These are phyloP conservation scores for Hydrophis major DNA, from an alignment of 2,797 vertebrate genomes.

Conservation along the genomic window DNA sequence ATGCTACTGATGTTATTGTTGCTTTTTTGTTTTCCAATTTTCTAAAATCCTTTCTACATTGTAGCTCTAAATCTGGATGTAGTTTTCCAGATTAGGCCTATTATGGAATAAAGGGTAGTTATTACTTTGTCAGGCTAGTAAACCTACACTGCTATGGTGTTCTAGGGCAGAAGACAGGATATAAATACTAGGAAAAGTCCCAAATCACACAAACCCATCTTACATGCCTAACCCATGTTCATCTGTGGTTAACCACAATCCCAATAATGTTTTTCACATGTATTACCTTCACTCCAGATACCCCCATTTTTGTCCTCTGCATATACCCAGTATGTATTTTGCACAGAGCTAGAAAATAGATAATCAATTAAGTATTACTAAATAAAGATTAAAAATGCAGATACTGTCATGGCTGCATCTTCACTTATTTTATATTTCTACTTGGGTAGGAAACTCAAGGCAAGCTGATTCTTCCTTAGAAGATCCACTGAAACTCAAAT, in stretches of 20 bases:
- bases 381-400: not conserved
- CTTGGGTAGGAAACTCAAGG: not conserved
- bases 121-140: not conserved
- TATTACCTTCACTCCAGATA: not conserved
- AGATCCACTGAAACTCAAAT: not conserved
- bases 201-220: not conserved
- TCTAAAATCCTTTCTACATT: not conserved
- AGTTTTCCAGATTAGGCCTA: not conserved
- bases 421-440: not conserved
- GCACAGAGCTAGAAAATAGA: not conserved
- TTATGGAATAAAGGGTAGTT: not conserved
- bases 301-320: not conserved
- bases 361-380: not conserved
- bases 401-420: not conserved
- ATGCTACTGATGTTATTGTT: not conserved
- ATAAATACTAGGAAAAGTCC: not conserved
- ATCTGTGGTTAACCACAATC: not conserved
- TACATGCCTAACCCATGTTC: not conserved
- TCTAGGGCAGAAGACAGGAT: not conserved
- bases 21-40: not conserved
- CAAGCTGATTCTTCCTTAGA: not conserved
- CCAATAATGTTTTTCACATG: not conserved
- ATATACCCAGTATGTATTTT: not conserved
- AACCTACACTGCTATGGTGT: not conserved
- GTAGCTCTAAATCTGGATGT: not conserved